phyloP scores from a whole-genome alignment of 2,888 invertebrate genomes.

The Drosophila emarginata region DNA sequence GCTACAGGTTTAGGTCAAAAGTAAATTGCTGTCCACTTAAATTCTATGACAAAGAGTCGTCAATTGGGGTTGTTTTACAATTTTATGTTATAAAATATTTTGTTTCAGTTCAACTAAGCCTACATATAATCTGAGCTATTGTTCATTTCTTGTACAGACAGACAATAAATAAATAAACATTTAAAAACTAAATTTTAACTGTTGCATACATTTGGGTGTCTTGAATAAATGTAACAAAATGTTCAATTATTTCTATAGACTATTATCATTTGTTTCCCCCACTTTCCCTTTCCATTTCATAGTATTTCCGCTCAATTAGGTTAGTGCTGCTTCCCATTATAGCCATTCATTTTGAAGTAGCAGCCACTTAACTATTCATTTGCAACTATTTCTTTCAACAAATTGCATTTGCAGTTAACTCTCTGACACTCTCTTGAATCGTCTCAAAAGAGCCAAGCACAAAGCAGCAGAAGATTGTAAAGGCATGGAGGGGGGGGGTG shows the following conservation, averaged over 20 bases:
- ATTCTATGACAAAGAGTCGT: too few species aligned
- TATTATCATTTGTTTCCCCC: neutral
- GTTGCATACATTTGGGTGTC: neutral
- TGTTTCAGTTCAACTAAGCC: too few species aligned
- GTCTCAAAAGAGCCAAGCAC: neutral
- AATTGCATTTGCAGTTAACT: slow-evolving; percentile 38
- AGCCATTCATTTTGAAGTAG: slow-evolving; percentile 13
- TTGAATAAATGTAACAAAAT: neutral
- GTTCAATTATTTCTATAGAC: neutral
- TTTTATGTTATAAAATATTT: too few species aligned
- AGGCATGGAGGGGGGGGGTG: too few species aligned
- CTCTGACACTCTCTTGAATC: neutral
- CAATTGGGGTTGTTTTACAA: too few species aligned
- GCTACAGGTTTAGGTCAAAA: too few species aligned
- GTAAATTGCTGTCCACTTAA: too few species aligned
- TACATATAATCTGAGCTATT: too few species aligned
- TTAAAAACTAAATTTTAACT: neutral
- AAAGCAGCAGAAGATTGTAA: too few species aligned
- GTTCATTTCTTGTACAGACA: too few species aligned
- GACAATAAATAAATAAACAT: neutral
- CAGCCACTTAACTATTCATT: slow-evolving; percentile 16
- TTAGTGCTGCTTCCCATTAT: neutral
- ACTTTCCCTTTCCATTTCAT: neutral
- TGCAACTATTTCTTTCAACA: slow-evolving; percentile 40
- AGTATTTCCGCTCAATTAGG: neutral